Base-by-base conservation (phyloP, 2,888 invertebrate species). In the Lasioglossum morio region DNA sequence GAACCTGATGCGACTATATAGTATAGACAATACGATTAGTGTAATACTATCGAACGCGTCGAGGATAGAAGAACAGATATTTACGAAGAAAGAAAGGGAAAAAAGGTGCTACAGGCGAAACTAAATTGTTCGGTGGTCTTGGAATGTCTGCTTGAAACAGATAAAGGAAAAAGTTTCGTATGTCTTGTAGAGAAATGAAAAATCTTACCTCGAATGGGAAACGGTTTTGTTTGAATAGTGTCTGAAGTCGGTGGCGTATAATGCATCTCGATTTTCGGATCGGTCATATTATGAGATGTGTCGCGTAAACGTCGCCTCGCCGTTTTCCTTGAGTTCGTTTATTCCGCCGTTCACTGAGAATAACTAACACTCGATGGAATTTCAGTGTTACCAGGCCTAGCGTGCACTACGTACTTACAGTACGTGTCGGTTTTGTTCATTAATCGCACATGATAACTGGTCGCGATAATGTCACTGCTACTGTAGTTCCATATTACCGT, bases 221-320 rank as follows among this genome's bases (percentile, higher is more conserved):
- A 98, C 85, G 98, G 98, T 96, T 98, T 98, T 70, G 98, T 98
- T 96, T 98, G 97, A 77, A 98, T 97, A 72, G 98, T 98, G 94
- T 98, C 98, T 84, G 97, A 97, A 16, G 97, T 98, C 77, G 98
- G 98, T 84, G 98, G 98, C 93, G 94, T 94, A 87, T 94, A 95
- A 86, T 94, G 95, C 94, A 94, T 94, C 83, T 94, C 93, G 84
- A 91, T 92, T 87, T 92, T 87, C 60, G 91, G 87, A 79, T 91
- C 89, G 77, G 85, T 88, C 91, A 91, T 91, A 40, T 78, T 88
- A 78, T 57, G 75, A 78, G 72, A 72, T 60, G 63, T 66, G 34
- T 48, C 63, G 76, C 60, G 75, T 60, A 75, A 30, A 86, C 37
- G n/a, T 30, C 77, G 23, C 37, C 23, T 77, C 63, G 53, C 72